Evolutionary conservation across 2,797 vertebrate species (phyloP).

Genomic region (Columba guinea): DNA sequence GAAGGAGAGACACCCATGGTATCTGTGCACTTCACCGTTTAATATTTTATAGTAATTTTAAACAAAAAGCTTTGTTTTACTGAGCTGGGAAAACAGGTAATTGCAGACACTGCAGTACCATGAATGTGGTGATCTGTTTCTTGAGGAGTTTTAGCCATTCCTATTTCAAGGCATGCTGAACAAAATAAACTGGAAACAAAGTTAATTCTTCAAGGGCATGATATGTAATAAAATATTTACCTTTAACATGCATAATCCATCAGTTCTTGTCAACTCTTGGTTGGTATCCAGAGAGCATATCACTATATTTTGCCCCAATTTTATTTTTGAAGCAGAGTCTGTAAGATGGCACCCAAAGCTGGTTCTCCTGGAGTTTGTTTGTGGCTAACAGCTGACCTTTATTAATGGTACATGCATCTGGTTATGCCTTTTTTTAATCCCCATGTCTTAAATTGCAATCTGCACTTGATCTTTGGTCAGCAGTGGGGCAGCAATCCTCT

Average conservation of each 20-base stretch:
- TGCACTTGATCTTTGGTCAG: background rate
- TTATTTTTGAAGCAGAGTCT: background rate
- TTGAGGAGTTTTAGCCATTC: slow-evolving; percentile 25
- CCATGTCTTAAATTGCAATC: background rate
- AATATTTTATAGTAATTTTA: slow-evolving; percentile 3
- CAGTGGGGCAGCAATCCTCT: background rate
- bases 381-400: background rate
- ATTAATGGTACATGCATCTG: background rate
- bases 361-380: background rate
- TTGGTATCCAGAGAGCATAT: background rate
- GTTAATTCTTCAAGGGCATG: slow-evolving; percentile 46
- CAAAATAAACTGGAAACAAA: slow-evolving; percentile 29
- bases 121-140: slow-evolving; percentile 10
- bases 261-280: slow-evolving; percentile 1
- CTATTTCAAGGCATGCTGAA: slow-evolving; percentile 51
- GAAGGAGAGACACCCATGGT: background rate
- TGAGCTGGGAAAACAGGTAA: background rate
- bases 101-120: background rate
- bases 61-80: background rate
- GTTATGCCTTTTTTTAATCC: background rate
- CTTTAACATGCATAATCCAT: slow-evolving; percentile 40
- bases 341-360: background rate
- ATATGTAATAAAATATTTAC: slow-evolving; percentile 43
- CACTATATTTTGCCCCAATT: background rate
- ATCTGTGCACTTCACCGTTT: background rate